Evolutionary conservation across 1,140 invertebrate species (phyloP).

Genomic region (Pogonomyrmex barbatus): DNA sequence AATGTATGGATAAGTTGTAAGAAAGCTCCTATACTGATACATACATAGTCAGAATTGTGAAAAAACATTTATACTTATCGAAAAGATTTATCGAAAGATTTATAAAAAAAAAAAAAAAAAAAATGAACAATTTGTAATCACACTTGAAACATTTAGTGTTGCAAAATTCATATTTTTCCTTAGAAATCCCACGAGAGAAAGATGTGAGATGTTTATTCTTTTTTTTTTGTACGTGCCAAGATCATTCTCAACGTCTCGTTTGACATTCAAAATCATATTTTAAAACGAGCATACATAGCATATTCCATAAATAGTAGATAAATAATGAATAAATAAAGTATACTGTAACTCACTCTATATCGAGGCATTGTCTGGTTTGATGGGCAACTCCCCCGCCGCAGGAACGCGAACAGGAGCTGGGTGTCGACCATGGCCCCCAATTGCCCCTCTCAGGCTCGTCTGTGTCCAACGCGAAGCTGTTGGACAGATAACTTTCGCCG

Average conservation of each 20-base stretch:
- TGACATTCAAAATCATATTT: conserved; percentile 34
- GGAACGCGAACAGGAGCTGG: conserved; percentile 92
- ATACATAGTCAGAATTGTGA: neutral
- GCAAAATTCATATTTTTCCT: conserved; percentile 2
- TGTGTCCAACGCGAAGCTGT: conserved; percentile 89
- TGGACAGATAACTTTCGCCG: conserved; percentile 90
- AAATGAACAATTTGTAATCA: neutral
- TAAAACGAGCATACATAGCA: neutral
- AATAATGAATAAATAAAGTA: neutral
- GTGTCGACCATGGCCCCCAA: conserved; percentile 92
- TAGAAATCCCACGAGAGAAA: neutral
- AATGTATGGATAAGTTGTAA: neutral
- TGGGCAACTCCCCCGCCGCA: conserved; percentile 95
- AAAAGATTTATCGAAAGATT: too few species aligned
- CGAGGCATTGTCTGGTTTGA: conserved; percentile 90
- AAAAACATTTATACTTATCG: neutral
- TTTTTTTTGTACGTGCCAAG: neutral
- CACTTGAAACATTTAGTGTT: neutral
- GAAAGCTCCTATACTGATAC: neutral
- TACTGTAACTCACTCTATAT: conserved; percentile 87
- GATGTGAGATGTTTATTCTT: conserved; percentile 28
- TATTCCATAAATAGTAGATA: neutral
- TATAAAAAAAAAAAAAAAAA: neutral
- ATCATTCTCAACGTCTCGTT: neutral
- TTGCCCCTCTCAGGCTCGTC: conserved; percentile 88